A percentile compares a stretch with the other conserved stretches of the same genome.
Conservation (phyloP, 2,113 vertebrate genomes). For the Otocyon megalotis region DNA sequence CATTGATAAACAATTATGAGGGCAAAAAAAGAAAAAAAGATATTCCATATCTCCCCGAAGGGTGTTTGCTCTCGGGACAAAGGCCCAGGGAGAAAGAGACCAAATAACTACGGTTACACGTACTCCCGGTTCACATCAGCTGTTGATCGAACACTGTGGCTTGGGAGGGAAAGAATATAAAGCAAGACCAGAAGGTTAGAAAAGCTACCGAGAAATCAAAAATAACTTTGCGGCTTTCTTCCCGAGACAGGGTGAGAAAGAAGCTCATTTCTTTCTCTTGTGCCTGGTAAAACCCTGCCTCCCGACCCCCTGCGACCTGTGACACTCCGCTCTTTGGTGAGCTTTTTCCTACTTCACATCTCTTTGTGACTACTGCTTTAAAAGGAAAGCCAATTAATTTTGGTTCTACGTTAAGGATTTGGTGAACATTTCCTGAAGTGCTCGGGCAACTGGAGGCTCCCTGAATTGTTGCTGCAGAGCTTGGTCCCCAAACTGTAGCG, state of each 20-base stretch:
- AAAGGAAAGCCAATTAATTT: background rate
- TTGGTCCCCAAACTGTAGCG: background rate
- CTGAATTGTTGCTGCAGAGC: background rate
- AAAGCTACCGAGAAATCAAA: conserved; percentile 58
- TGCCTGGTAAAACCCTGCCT: background rate
- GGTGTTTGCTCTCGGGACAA: conserved; percentile 33
- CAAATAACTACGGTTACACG: background rate
- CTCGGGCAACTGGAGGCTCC: background rate
- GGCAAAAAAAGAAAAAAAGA: background rate
- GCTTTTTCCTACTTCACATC: background rate
- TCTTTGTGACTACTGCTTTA: background rate
- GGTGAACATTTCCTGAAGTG: background rate
- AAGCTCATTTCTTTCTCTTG: background rate
- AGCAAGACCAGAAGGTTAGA: conserved; percentile 28
- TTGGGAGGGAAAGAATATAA: conserved; percentile 20
- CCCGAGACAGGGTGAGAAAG: background rate
- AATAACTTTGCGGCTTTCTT: background rate
- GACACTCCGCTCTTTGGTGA: background rate
- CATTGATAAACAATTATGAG: background rate
- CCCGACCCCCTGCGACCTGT: background rate
- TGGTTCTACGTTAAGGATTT: background rate
- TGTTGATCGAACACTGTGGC: background rate
- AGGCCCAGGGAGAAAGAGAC: background rate
- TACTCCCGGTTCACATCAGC: background rate
- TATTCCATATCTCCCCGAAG: background rate